Conservation (phyloP, 2,797 vertebrate species). For the Mormyrops attenuatus region DNA sequence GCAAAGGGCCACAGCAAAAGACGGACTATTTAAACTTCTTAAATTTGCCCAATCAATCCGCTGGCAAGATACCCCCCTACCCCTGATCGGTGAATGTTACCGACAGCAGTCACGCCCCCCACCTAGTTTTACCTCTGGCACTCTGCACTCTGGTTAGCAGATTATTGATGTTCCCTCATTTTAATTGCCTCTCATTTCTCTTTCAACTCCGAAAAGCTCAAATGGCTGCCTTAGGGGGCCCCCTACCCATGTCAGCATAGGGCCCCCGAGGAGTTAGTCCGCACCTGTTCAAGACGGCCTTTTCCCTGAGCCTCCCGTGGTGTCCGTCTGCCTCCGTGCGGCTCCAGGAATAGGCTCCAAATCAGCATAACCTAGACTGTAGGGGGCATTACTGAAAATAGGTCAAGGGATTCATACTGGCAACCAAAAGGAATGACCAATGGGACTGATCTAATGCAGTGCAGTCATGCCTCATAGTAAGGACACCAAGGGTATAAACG, state of each 20-base stretch:
- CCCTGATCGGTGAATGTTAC: background rate
- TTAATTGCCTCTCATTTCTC: background rate
- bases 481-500: background rate
- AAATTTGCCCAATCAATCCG: background rate
- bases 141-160: background rate
- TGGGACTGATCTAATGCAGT: background rate
- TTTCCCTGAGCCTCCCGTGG: background rate
- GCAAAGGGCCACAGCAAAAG: background rate
- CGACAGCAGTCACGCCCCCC: background rate
- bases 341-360: background rate
- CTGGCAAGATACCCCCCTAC: background rate
- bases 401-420: background rate
- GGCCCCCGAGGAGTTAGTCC: background rate
- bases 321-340: background rate
- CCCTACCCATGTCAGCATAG: background rate
- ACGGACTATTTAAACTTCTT: background rate
- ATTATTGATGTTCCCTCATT: background rate
- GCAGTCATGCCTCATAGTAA: background rate
- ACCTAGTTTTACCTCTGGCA: background rate
- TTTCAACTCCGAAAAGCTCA: background rate
- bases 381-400: background rate
- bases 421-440: background rate
- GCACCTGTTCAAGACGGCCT: background rate
- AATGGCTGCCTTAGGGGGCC: background rate
- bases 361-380: background rate